A percentile compares a stretch with the other conserved stretches of the same genome.
Evolutionary conservation across 2,797 vertebrate genomes (phyloP).

Genomic region (Simalia tracyae): DNA sequence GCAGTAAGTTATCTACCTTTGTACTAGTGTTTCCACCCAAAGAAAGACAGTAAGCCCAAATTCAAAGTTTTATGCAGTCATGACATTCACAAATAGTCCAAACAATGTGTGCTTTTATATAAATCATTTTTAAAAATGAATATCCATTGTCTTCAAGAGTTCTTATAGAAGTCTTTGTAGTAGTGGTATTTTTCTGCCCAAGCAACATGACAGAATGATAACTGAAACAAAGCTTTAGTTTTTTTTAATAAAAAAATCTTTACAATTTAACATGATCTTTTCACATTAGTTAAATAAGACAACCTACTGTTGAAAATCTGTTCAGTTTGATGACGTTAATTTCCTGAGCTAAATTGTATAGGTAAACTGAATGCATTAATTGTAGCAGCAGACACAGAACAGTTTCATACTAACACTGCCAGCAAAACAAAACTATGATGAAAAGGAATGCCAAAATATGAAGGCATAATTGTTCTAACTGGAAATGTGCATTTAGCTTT

Average conservation of each 20-base stretch:
- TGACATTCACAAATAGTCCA: neutral
- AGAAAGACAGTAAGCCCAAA: neutral
- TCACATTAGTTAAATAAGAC: slow-evolving; percentile 66
- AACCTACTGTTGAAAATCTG: slow-evolving; percentile 68
- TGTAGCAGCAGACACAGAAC: slow-evolving; percentile 76
- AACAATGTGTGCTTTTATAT: neutral
- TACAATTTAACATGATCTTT: slow-evolving; percentile 51
- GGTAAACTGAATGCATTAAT: slow-evolving; percentile 70
- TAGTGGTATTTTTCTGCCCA: slow-evolving; percentile 45
- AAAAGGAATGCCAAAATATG: slow-evolving; percentile 51
- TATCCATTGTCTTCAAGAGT: slow-evolving; percentile 10
- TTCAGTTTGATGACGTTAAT: slow-evolving; percentile 67
- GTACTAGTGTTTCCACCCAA: neutral
- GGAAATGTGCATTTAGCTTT: slow-evolving; percentile 58
- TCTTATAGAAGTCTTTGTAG: slow-evolving; percentile 48
- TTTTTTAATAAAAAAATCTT: slow-evolving; percentile 58
- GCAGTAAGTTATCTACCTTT: neutral
- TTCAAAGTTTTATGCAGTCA: neutral
- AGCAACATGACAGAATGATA: slow-evolving; percentile 28
- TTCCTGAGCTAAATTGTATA: slow-evolving; percentile 80
- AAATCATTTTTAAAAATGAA: slow-evolving; percentile 39
- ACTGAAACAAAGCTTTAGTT: slow-evolving; percentile 59
- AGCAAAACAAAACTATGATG: slow-evolving; percentile 71
- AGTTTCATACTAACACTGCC: slow-evolving; percentile 68
- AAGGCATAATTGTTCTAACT: slow-evolving; percentile 62